These are phyloP conservation scores for Itoplectis maculator DNA, from an alignment of 2,888 invertebrate genomes.

Conservation along the genomic window DNA sequence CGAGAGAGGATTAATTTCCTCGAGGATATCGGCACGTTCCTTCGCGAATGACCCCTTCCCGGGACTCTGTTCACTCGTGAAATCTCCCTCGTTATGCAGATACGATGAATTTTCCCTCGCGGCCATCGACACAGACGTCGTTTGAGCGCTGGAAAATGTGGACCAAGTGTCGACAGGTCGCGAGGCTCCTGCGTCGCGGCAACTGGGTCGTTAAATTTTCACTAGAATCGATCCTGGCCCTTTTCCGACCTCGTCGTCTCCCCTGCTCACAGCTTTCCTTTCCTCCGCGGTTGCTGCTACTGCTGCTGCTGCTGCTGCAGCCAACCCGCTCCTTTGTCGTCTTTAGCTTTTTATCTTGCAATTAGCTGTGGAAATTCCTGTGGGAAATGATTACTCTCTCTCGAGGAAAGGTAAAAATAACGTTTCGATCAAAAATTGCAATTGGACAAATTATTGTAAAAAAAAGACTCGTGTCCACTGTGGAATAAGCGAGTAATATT, in stretches of 20 bases:
- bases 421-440: too few species aligned
- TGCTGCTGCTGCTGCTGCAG: not conserved
- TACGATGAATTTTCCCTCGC: conserved; percentile 57
- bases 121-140: conserved; percentile 30
- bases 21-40: not conserved
- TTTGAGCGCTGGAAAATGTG: conserved; percentile 19
- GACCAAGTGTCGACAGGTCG: conserved; percentile 56
- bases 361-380: not conserved
- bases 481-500: not conserved
- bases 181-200: conserved; percentile 58
- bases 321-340: not conserved
- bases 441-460: too few species aligned
- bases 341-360: not conserved
- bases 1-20: not conserved
- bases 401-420: too few species aligned
- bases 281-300: not conserved
- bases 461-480: too few species aligned
- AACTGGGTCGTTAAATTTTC: conserved; percentile 66
- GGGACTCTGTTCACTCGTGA: conserved; percentile 44
- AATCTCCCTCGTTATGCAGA: conserved; percentile 34
- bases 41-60: conserved; percentile 42
- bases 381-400: not conserved
- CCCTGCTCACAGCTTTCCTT: not conserved
- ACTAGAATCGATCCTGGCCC: conserved; percentile 63
- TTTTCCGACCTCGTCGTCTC: conserved; percentile 40